phyloP scores from a whole-genome alignment of 30 jellyfish, hydroid and myxozoan species.

The Catostylus mosaicus region DNA sequence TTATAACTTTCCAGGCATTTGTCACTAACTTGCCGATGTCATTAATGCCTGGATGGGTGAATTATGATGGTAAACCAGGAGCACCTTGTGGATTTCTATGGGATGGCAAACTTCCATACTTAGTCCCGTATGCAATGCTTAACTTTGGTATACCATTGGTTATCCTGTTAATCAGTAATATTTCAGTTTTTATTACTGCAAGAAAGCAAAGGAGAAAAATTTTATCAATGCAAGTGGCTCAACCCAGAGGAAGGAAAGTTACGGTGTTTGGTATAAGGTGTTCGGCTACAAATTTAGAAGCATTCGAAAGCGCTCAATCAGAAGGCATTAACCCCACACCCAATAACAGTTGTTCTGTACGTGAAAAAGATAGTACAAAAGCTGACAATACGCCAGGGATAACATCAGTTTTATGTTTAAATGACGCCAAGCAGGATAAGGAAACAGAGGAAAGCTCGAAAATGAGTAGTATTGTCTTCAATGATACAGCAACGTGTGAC shows the following conservation, averaged over 20 bases:
- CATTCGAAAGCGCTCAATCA: no score
- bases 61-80: conserved; percentile 63
- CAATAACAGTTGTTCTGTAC: no score
- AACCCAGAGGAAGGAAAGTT: neutral
- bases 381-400: no score
- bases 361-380: no score
- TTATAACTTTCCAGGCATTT: conserved; percentile 9
- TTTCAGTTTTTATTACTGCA: conserved; percentile 31
- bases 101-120: conserved; percentile 38
- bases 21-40: conserved; percentile 47
- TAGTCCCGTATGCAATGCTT: conserved; percentile 10
- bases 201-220: conserved; percentile 39
- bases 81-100: conserved; percentile 66
- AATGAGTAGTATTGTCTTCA: no score
- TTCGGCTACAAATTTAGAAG: neutral
- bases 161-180: conserved; percentile 23
- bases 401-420: no score
- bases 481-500: no score
- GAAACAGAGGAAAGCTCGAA: no score
- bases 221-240: neutral
- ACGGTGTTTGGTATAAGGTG: neutral
- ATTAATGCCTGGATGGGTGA: conserved; percentile 55
- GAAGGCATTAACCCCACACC: no score
- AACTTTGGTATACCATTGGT: conserved; percentile 41
- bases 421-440: no score